These are phyloP conservation scores for Galerucella pusilla DNA, from an alignment of 2,888 invertebrate species.

Conservation along the genomic window DNA sequence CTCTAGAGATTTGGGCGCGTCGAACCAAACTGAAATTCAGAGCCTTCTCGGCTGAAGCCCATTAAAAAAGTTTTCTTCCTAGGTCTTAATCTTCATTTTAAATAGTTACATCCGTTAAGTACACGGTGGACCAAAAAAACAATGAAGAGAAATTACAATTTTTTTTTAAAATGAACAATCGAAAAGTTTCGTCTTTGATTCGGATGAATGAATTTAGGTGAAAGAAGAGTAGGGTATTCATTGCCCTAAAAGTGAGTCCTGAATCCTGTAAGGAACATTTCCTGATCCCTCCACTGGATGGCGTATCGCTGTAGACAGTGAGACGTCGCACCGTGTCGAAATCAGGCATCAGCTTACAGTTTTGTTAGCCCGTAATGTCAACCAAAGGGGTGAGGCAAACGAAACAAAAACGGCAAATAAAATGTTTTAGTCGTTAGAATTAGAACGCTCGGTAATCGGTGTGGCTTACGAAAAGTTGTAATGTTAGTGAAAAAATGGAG, in stretches of 20 bases:
- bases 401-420: slow-evolving; percentile 40
- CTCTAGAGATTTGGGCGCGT: too few relatives aligned
- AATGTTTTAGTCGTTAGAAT: slow-evolving; percentile 34
- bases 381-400: slow-evolving; percentile 58
- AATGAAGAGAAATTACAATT: neutral
- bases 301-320: slow-evolving; percentile 55
- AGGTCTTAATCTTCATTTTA: neutral
- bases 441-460: slow-evolving; percentile 42
- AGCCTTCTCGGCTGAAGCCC: neutral
- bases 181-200: neutral
- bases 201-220: neutral
- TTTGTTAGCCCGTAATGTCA: slow-evolving; percentile 55
- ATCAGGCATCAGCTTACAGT: slow-evolving; percentile 49
- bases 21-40: too few relatives aligned
- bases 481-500: slow-evolving; percentile 60
- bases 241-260: neutral
- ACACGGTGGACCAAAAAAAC: neutral
- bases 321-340: slow-evolving; percentile 51
- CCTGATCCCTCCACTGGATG: slow-evolving; percentile 50
- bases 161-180: neutral
- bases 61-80: neutral
- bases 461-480: slow-evolving; percentile 53
- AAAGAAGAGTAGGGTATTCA: neutral
- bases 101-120: neutral
- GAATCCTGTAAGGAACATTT: slow-evolving; percentile 30